Evolutionary conservation across 2,113 vertebrate species (phyloP), one percentile per base, ranked within the genome.

Genomic region (Cyanoramphus novaezelandiae): DNA sequence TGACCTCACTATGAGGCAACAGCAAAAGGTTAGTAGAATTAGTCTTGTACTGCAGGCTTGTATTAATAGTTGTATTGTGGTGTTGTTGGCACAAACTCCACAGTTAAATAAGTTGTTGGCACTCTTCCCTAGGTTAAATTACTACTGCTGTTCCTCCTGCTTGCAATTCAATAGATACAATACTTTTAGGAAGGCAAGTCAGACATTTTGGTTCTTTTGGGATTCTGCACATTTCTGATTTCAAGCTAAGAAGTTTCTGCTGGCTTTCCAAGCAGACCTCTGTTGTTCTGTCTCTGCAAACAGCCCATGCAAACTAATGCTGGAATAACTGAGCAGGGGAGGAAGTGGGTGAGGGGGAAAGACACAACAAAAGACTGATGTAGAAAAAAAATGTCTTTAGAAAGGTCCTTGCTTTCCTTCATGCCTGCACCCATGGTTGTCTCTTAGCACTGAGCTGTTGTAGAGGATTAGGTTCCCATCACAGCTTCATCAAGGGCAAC

Each of bases 11-110:
- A 65, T 88, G 94, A 96, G 95, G 86, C 95, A 97, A 88, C 88
- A 94, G 94, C 82, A 92, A 96, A 97, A 98, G 96, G 95, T 98
- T 97, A 98, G 96, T 80, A 97, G 97, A 98, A 98, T 98, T 96
- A 96, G 96, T 94, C 88, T 96, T 95, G 90, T 97, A 96, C 95
- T 95, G 95, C 88, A 88, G 92, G 83, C 94, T 81, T 93, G 76
- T 94, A 95, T 98, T 98, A 97, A 98, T 93, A 96, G 97, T 94
- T 97, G 95, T 94, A 94, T 97, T 97, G 97, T 97, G 82, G 82
- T 50, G 33, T 4, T 94, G 89, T 97, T 98, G 98, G 97, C 97
- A 97, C 83, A 17, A 82, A 95, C 82, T 97, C 92, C 91, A 91
- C 93, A 97, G 96, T 98, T 97, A 97, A 97, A 92, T 90, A 96